Evolutionary conservation across 2,113 vertebrate species (phyloP), one percentile per base, ranked within the genome.

Genomic region (Pollimyrus isidori): DNA sequence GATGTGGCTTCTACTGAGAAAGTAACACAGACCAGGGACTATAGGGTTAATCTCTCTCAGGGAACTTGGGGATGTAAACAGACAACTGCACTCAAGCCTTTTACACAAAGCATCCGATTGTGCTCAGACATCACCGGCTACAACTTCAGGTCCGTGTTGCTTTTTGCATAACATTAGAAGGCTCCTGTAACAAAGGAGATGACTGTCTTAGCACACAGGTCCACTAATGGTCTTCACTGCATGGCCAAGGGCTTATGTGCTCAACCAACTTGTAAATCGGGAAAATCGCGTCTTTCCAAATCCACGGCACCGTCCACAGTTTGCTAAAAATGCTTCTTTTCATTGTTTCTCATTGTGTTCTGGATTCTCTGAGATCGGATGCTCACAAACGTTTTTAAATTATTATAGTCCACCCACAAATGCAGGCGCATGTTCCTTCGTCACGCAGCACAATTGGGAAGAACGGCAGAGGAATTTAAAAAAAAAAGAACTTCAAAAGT

Each of bases 231-330:
- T 48, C 89, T 90, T 92, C 89, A 92, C 88, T 90, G 90, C 13
- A 88, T 91, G 91, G 89, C 90, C 90, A 91, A 87, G 89, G 90
- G 90, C 87, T 93, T 49, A 62, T 85, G 88, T 90, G 88, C 88
- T 86, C 89, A 91, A 46, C 21, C 46, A 42, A 50, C 46, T 50
- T 48, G 7, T 10, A 48, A 42, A 50, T 85, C 45, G 10, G 45
- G 21, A 46, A 85, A 85, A 85, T 42, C 7, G 0, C 11, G 83
- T 86, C 23, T 26, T n/a, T 48, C 23, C 21, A 49, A 86, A 48
- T 50, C 45, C 83, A 86, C 0, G 23, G 49, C 45, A n/a, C 21
- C 11, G 21, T 15, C 45, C 30, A 26, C 7, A 46, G 83, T 86
- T 80, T 50, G 23, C 15, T n/a, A 50, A 19, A 86, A n/a, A 26